Percentiles rank a stretch among this genome's conserved stretches.
These are phyloP conservation scores for Zeugodacus cucurbitae DNA, from an alignment of 1,140 invertebrate genomes.

Conservation along the genomic window DNA sequence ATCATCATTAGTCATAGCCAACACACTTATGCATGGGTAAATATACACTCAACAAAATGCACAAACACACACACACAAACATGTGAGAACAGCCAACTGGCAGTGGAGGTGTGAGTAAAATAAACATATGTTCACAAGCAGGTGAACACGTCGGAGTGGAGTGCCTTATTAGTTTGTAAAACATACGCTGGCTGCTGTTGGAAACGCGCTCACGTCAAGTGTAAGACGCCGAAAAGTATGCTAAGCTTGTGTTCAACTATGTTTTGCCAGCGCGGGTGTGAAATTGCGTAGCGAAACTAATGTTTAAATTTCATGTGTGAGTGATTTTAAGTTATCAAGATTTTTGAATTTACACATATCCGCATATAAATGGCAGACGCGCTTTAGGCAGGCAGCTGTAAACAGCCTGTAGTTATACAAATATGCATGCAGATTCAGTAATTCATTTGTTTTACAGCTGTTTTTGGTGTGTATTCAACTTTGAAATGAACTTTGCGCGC, in stretches of 20 bases:
- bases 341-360: background rate
- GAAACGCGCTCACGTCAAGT: background rate
- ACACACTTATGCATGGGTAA: background rate
- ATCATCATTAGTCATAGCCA: conserved; percentile 62
- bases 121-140: background rate
- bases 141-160: background rate
- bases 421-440: background rate
- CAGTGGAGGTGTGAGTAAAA: background rate
- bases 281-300: background rate
- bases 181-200: background rate
- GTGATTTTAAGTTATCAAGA: background rate
- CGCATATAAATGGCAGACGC: background rate
- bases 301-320: background rate
- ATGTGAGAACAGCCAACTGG: background rate
- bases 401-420: background rate
- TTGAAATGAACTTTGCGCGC: background rate
- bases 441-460: background rate
- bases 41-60: background rate
- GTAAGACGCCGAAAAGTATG: conserved; percentile 15
- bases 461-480: background rate
- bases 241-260: background rate
- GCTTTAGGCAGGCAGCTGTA: background rate
- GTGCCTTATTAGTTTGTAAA: background rate
- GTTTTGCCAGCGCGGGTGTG: background rate
- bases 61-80: background rate